These are phyloP conservation scores for Oceanites oceanicus DNA, from an alignment of 2,113 vertebrate genomes.

Conservation along the genomic window DNA sequence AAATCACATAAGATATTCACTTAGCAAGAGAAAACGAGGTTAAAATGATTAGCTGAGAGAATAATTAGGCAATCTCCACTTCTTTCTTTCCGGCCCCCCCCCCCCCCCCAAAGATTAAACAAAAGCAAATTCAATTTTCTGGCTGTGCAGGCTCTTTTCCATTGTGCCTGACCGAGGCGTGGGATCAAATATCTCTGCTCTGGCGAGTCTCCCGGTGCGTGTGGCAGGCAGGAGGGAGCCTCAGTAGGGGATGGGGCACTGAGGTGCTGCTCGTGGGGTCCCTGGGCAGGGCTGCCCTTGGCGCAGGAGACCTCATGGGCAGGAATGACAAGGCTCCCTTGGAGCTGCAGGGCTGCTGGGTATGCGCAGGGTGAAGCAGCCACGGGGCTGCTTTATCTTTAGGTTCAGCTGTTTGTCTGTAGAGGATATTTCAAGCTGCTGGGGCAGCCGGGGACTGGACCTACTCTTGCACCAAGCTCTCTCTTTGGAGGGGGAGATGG, in stretches of 20 bases:
- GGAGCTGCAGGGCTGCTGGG: not conserved
- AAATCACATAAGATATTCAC: not conserved
- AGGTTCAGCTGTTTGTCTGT: not conserved
- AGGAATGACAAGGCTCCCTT: not conserved
- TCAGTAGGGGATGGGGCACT: not conserved
- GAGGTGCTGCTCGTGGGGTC: not conserved
- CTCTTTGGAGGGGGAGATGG: not conserved
- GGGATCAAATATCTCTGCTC: not conserved
- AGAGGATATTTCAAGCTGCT: not conserved
- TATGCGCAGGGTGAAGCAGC: not conserved
- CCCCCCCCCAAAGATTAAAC: not conserved
- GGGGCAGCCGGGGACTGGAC: too few relatives aligned
- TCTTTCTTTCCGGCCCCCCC: too few relatives aligned
- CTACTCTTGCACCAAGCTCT: not conserved
- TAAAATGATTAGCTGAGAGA: not conserved
- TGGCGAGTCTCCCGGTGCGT: not conserved
- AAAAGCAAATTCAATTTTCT: not conserved
- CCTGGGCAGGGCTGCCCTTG: not conserved
- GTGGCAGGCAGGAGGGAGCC: not conserved
- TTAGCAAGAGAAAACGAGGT: not conserved
- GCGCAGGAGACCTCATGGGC: rapidly evolving
- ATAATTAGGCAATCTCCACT: not conserved
- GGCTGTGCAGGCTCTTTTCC: not conserved
- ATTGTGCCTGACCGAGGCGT: not conserved
- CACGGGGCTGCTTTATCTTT: rapidly evolving